These are phyloP conservation scores for Escarpia spicata DNA, from an alignment of 2,888 invertebrate genomes.

Conservation along the genomic window DNA sequence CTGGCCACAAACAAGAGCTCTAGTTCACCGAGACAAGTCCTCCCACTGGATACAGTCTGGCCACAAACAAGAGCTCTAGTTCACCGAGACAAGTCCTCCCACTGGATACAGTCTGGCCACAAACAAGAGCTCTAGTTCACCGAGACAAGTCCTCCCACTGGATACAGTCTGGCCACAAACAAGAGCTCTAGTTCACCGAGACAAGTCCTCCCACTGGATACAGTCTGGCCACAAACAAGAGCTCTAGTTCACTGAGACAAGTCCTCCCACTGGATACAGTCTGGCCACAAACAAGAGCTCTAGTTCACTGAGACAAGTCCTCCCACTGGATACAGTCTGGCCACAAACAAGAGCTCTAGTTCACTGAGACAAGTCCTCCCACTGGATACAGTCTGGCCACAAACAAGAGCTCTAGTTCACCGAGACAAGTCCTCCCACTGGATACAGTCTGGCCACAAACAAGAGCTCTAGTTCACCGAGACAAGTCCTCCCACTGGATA, in stretches of 20 bases:
- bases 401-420: background rate
- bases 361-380: background rate
- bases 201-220: background rate
- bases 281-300: background rate
- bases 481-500: background rate
- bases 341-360: background rate
- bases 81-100: background rate
- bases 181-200: background rate
- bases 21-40: background rate
- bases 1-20: background rate
- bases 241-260: background rate
- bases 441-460: background rate
- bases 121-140: background rate
- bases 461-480: background rate
- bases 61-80: background rate
- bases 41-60: background rate
- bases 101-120: background rate
- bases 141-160: background rate
- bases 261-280: background rate
- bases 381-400: background rate
- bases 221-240: background rate
- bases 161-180: background rate
- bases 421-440: background rate
- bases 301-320: background rate
- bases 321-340: background rate